phyloP scores from a whole-genome alignment of 2,888 invertebrate species.

The Ochropleura leucogaster region DNA sequence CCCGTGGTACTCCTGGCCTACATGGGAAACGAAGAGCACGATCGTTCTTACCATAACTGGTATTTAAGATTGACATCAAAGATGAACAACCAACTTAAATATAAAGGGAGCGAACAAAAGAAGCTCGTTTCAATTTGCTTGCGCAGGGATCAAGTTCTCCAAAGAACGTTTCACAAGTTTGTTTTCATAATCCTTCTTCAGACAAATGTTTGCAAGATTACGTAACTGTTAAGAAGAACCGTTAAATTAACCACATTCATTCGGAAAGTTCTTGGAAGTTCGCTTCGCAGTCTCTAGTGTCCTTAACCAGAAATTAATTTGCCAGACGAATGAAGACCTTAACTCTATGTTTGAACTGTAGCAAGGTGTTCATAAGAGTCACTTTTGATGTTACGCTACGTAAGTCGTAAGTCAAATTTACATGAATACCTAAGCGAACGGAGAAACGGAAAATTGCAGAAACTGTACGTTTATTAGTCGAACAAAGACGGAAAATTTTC shows the following conservation, averaged over 20 bases:
- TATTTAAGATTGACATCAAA: constrained; percentile 66
- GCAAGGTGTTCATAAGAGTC: constrained; percentile 19
- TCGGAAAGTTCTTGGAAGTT: constrained; percentile 82
- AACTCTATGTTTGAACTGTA: constrained; percentile 43
- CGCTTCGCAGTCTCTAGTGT: constrained; percentile 73
- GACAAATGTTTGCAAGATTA: constrained; percentile 77
- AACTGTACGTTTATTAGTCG: constrained; percentile 38
- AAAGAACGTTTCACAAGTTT: constrained; percentile 64
- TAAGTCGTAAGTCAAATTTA: constrained; percentile 39
- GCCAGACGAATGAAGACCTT: constrained; percentile 51
- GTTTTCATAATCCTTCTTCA: constrained; percentile 70
- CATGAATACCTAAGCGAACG: constrained; percentile 41
- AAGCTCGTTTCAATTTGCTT: constrained; percentile 47
- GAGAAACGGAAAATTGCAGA: constrained; percentile 50
- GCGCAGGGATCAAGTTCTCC: constrained; percentile 56
- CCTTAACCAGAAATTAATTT: constrained; percentile 76
- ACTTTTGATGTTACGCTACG: constrained; percentile 26
- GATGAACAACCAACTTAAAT: constrained; percentile 49
- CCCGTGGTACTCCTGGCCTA: constrained; percentile 89
- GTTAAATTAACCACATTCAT: constrained; percentile 85
- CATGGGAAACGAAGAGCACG: constrained; percentile 72
- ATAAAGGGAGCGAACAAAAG: constrained; percentile 49
- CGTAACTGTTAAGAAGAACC: constrained; percentile 78
- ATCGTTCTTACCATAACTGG: constrained; percentile 70
- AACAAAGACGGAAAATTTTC: constrained; percentile 34